Evolutionary conservation across 1,140 invertebrate genomes (phyloP), one percentile per base, ranked within the genome.

Genomic region (Charaxes varanes): DNA sequence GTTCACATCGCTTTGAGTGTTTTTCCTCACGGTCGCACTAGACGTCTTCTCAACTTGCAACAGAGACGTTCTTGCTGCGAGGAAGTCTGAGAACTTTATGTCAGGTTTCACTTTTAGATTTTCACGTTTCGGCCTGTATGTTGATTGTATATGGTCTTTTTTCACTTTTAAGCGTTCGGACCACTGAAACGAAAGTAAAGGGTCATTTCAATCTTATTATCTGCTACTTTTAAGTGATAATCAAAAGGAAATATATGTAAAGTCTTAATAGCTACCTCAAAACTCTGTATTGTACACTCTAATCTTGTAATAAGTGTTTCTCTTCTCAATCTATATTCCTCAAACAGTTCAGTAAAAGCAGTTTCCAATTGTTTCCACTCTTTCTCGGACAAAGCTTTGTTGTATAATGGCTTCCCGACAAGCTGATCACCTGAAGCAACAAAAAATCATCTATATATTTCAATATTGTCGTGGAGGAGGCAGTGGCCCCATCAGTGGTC

Each of bases 201-300:
- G 8, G 6, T 3, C 11, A n/a, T n/a, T n/a, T n/a, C n/a, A n/a
- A n/a, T n/a, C n/a, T n/a, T n/a, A n/a, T n/a, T n/a, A n/a, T n/a
- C n/a, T n/a, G n/a, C n/a, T n/a, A n/a, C n/a, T n/a, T n/a, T n/a
- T n/a, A n/a, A n/a, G n/a, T n/a, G n/a, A n/a, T n/a, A n/a, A n/a
- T n/a, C n/a, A n/a, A n/a, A n/a, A n/a, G n/a, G n/a, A n/a, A n/a
- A n/a, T 1, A 10, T 4, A 40, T 31, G 14, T 31, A 6, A n/a
- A 16, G 5, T 15, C 6, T 2, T 14, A 2, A 31, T 24, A 38
- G 52, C 66, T 67, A 90, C 90, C 85, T 92, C 87, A 81, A 98
- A 98, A 12, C 95, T 97, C 77, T 96, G 94, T 60, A 98, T 90
- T 2, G 97, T 99, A 21, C 97, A 96, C 84, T 98, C 96, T 23